Evolutionary conservation across 2,888 invertebrate species (phyloP), one percentile per base, ranked within the genome.

Genomic region (Pimpla rufipes): DNA sequence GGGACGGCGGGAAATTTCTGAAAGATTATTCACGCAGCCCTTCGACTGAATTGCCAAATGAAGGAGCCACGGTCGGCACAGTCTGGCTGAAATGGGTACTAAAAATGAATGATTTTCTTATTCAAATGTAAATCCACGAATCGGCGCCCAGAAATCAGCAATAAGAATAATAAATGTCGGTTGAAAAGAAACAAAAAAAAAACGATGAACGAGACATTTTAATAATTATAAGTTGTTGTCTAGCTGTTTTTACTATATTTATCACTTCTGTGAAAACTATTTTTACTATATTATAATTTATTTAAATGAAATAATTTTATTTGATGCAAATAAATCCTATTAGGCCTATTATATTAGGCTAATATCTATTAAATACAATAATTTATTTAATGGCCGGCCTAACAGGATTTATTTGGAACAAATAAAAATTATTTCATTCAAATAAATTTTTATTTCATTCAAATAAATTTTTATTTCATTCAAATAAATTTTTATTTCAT

Each of bases 1-100:
- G 40, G n/a, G 5, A 40, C 21, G 21, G 16, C 55, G 42, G 42
- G 42, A 59, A 35, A 57, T 45, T 18, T 16, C 55, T 52, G 13
- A 37, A 40, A 55, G 70, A 70, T 55, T 55, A 21, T 52, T 70
- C 45, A 35, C 47, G 23, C 16, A 55, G n/a, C 13, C 70, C 40
- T 70, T 52, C 21, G 21, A 21, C 21, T 40, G 10, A 70, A 55
- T 70, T 40, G 55, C 40, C 37, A 18, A 16, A 68, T 52, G 7
- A 52, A 52, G 21, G 21, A 37, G 62, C 2, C 7, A 18, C 16
- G n/a, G 29, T 23, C n/a, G 23, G 13, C 10, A 55, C 59, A 35
- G 62, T 0, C 37, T 62, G 16, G 18, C 8, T 18, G 8, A 37
- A 62, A 37, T 62, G 37, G 62, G 37, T 8, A 35, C 35, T 29